These are phyloP conservation scores for Monochamus saltuarius DNA, from an alignment of 1,140 invertebrate genomes.

Conservation along the genomic window DNA sequence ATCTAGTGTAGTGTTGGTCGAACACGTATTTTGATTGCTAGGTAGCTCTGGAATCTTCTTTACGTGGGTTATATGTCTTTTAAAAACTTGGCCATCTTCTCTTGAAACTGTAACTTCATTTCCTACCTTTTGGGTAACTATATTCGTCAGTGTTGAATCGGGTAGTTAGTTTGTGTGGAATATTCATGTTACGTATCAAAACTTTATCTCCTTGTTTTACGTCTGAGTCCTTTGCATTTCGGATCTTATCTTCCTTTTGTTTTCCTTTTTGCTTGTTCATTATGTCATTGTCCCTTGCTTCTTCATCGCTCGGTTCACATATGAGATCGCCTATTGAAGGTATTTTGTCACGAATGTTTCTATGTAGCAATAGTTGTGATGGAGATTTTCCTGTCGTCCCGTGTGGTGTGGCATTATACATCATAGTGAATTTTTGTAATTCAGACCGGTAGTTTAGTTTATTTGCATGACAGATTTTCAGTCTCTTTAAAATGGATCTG, in stretches of 20 bases:
- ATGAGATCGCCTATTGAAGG: conserved; percentile 26
- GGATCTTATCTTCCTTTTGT: conserved; percentile 26
- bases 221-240: conserved; percentile 21
- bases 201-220: conserved; percentile 32
- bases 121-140: neutral
- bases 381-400: conserved; percentile 46
- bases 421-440: conserved; percentile 38
- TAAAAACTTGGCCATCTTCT: too few relatives aligned
- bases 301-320: conserved; percentile 21
- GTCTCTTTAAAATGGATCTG: conserved; percentile 38
- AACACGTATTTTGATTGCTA: too few relatives aligned
- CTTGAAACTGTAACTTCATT: too few relatives aligned
- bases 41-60: too few relatives aligned
- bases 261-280: conserved; percentile 30
- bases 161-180: conserved; percentile 21
- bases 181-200: conserved; percentile 22
- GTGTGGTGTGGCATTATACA: conserved; percentile 47
- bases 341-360: conserved; percentile 42
- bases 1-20: too few relatives aligned
- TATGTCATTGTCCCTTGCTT: conserved; percentile 29
- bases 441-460: conserved; percentile 30
- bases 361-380: conserved; percentile 44
- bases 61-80: too few relatives aligned
- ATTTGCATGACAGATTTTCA: conserved; percentile 22
- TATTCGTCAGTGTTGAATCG: conserved; percentile 17